phyloP scores from a whole-genome alignment of 2,797 vertebrate species.

The Microctenopoma lineatum region DNA sequence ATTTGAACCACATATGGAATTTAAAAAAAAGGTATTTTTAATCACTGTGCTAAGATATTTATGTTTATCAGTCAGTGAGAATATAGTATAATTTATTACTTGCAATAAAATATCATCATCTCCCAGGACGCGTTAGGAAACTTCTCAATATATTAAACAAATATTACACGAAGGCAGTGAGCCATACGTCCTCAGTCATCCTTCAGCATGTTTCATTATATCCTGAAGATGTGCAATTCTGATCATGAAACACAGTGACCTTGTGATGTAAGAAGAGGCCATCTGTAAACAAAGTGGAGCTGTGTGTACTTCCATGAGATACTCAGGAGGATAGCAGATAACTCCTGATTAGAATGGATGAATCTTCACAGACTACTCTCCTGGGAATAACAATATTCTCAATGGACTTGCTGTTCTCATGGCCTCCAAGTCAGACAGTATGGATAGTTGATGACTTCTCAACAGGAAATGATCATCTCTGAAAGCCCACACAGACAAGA shows the following conservation, averaged over 20 bases:
- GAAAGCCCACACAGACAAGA: slow-evolving; percentile 5
- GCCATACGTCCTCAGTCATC: slow-evolving; percentile 55
- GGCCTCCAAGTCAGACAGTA: slow-evolving; percentile 59
- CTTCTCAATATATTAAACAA: slow-evolving; percentile 19
- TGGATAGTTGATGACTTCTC: slow-evolving; percentile 57
- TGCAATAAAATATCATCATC: slow-evolving; percentile 18
- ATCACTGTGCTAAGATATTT: background rate
- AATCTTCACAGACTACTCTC: slow-evolving; percentile 53
- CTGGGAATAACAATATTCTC: slow-evolving; percentile 51
- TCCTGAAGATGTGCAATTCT: slow-evolving; percentile 64
- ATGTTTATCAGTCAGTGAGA: slow-evolving; percentile 1
- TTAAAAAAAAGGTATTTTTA: background rate
- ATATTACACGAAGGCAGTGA: slow-evolving; percentile 21
- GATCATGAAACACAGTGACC: slow-evolving; percentile 70
- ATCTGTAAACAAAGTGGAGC: slow-evolving; percentile 71
- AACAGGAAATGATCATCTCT: slow-evolving; percentile 44
- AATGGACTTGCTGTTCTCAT: slow-evolving; percentile 72
- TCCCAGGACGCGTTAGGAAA: slow-evolving; percentile 15
- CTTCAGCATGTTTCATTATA: slow-evolving; percentile 66
- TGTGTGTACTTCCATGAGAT: slow-evolving; percentile 53
- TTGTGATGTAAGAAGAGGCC: slow-evolving; percentile 65
- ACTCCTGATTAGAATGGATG: slow-evolving; percentile 50
- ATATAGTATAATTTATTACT: background rate
- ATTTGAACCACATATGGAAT: background rate
- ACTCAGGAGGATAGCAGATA: slow-evolving; percentile 46